Percentiles rank a stretch among this genome's conserved stretches.
Conservation (phyloP, 2,113 vertebrate species). For the Calypte anna region DNA sequence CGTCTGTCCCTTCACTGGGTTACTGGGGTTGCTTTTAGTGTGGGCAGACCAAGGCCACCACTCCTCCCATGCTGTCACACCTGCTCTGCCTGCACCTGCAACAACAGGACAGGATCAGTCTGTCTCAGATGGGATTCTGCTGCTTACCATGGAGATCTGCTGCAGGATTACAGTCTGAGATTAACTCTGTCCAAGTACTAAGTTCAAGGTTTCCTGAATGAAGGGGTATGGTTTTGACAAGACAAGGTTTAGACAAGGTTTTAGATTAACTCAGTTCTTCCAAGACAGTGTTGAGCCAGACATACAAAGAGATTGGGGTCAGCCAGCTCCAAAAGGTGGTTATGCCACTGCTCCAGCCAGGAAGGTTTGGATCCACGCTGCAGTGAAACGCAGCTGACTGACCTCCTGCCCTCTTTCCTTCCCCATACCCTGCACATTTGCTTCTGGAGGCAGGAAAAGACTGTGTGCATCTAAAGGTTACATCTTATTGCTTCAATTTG, state of each 20-base stretch:
- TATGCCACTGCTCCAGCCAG: background rate
- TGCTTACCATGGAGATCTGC: background rate
- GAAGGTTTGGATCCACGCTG: background rate
- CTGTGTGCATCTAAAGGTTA: background rate
- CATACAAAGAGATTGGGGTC: background rate
- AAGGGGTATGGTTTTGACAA: background rate
- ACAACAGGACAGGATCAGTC: background rate
- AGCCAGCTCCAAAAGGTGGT: background rate
- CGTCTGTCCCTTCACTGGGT: background rate
- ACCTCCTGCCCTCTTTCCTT: background rate
- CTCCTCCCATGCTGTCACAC: background rate
- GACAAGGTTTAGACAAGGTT: background rate
- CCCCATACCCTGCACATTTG: too few species aligned
- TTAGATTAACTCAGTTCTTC: background rate
- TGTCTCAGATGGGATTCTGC: background rate
- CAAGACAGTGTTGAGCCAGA: background rate
- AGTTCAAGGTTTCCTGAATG: background rate
- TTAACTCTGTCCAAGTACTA: background rate
- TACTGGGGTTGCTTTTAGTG: background rate
- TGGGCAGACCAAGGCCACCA: fast-evolving
- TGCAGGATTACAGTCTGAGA: background rate
- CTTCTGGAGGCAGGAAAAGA: background rate
- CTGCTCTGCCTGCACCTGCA: background rate
- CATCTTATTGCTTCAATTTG: background rate
- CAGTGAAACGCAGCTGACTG: background rate